Conservation (phyloP, 2,797 vertebrate species). For the Poecile montanus region DNA sequence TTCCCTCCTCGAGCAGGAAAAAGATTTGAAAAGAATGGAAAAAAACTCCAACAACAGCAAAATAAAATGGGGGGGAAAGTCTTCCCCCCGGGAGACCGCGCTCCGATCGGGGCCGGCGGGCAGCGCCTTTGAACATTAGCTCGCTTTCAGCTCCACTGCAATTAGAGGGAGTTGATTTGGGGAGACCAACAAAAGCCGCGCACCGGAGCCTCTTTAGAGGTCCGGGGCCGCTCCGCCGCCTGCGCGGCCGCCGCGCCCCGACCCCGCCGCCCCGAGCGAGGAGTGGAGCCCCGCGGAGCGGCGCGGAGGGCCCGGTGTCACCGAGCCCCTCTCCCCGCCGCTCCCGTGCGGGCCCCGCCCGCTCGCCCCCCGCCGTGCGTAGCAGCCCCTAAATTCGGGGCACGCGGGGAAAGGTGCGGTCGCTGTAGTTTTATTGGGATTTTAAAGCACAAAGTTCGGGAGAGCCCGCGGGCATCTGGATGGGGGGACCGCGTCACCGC, state of each 20-base stretch:
- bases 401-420: not conserved
- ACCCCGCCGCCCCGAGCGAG: not conserved
- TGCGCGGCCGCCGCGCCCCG: conserved; percentile 26
- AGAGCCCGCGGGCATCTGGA: not conserved
- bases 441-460: not conserved
- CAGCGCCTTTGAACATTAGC: conserved; percentile 88
- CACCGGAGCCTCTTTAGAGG: conserved; percentile 76
- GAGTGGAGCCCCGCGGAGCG: not conserved
- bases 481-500: not conserved
- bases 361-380: not conserved
- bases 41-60: not conserved
- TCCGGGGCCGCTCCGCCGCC: conserved; percentile 67
- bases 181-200: conserved; percentile 83
- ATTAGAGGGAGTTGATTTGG: conserved; percentile 84
- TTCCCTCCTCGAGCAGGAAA: conserved; percentile 29
- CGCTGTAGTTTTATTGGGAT: not conserved
- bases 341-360: not conserved
- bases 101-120: conserved; percentile 76
- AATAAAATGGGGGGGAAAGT: not conserved
- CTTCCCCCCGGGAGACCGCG: not conserved
- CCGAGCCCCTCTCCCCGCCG: not conserved
- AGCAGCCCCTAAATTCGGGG: not conserved
- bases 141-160: conserved; percentile 87
- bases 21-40: not conserved
- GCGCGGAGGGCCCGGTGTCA: not conserved